Evolutionary conservation across 2,113 vertebrate genomes (phyloP), one percentile per base, ranked within the genome.

Genomic region (Tapirus terrestris): DNA sequence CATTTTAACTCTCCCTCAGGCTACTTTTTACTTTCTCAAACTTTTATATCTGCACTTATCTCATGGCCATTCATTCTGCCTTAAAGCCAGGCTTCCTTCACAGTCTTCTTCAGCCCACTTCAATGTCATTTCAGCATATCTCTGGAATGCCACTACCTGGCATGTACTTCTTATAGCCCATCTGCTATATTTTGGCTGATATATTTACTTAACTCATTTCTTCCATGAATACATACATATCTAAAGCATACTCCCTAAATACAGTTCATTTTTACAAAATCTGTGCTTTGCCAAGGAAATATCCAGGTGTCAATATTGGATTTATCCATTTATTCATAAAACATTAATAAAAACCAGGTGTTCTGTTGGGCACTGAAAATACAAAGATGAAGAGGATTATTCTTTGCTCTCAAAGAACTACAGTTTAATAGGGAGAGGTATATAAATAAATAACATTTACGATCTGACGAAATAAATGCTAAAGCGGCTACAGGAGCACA

Each of bases 131-230:
- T 94, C 23, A 79, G 18, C 43, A 6, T n/a, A 18, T 89, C 48
- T 85, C 79, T 96, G 89, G 86, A 91, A 91, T 94, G 31, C 76
- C 77, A 45, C 12, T 58, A 86, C 68, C 67, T 94, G 67, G 89
- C 81, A 89, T 29, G 7, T 45, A 39, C 63, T 82, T 93, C 77
- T 68, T 58, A 8, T 25, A 91, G 67, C 51, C 81, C 76, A 75
- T 91, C 76, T 96, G 95, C 60, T 96, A 8, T 89, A 76, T 93
- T 84, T 96, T 93, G 56, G 53, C 21, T 67, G 5, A 89, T 58
- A 56, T 4, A 77, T 25, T 79, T 58, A 53, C 60, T 90, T 96
- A 84, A 84, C 43, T 82, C 18, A 56, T 87, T 81, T 91, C 33
- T 76, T 81, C 63, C 43, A 76, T 21, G 17, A 86, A 77, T 36